Percentiles rank a stretch among this genome's conserved stretches.
phyloP scores from a whole-genome alignment of 2,797 vertebrate genomes.

The Caiman crocodilus region DNA sequence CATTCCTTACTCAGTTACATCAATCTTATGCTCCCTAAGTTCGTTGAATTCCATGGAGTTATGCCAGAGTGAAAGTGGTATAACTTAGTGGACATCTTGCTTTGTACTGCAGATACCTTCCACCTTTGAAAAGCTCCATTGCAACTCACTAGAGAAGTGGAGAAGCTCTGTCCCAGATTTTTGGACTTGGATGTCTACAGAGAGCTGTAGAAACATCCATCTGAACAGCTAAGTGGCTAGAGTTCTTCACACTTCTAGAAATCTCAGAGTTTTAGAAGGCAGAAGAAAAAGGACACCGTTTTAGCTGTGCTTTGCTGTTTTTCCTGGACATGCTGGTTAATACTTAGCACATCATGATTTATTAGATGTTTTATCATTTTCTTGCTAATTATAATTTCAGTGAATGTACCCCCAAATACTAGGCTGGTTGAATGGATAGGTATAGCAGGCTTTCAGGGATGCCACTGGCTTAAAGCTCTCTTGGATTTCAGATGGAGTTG shows the following conservation, averaged over 20 bases:
- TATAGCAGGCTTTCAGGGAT: background rate
- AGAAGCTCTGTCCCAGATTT: rapidly evolving
- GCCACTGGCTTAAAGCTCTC: background rate
- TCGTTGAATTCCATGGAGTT: background rate
- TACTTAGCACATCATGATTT: background rate
- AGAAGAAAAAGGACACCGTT: no score
- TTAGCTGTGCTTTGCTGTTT: background rate
- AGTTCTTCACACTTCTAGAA: background rate
- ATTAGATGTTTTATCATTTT: background rate
- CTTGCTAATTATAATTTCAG: background rate
- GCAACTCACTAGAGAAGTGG: background rate
- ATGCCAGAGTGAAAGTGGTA: background rate
- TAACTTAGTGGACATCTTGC: background rate
- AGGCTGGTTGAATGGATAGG: background rate
- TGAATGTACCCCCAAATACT: background rate
- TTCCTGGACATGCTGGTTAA: background rate
- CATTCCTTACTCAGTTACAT: rapidly evolving
- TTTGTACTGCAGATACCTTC: rapidly evolving
- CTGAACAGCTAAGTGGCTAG: background rate
- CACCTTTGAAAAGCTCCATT: background rate
- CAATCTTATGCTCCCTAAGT: background rate
- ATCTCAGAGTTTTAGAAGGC: background rate
- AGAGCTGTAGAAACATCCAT: background rate
- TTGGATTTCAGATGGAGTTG: background rate
- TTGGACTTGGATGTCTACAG: background rate